Base-by-base conservation (phyloP, 2,888 invertebrate genomes). In the Papilio protenor region DNA sequence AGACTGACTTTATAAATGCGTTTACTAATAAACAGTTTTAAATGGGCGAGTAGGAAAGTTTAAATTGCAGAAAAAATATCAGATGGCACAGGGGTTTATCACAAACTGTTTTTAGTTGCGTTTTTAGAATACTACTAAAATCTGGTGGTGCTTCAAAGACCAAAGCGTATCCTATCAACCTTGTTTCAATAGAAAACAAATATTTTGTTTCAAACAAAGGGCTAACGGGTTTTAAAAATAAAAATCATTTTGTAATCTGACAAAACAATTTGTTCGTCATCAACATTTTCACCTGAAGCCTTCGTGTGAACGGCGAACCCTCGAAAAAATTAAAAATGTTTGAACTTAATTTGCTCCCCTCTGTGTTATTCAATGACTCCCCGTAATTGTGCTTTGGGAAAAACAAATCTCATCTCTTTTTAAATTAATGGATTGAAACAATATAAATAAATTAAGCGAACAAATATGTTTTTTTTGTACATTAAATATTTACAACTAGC, bases 211-310 rank as follows among this genome's bases (percentile, higher is more conserved):
- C 66, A 66, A 64, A 64, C 64, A 64, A 66, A 14, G 64, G 64
- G 33, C 18, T 64, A 33, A 64, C 66, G 66, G 40, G 11, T 40
- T 66, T 11, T 66, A 11, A 40, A 66, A 66, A 61, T 61, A 16
- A 66, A 40, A 66, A 73, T 52, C 21, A 40, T 57, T 55, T 66
- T 64, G 33, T 33, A 55, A 73, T 23, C 64, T 66, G 73, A 66
- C 72, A 66, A 76, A 76, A 76, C 71, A 76, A 76, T 76, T 76
- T 72, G 61, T 71, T 33, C 49, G 71, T 71, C 71, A 76, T 76
- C 71, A 76, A 76, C 61, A 71, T 72, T 76, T 49, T n/a, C 27
- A 71, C 49, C 71, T 71, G 61, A 45, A 52, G 5, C 45, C 52
- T 75, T 49, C 59, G 21, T 64, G 74, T 64, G 64, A 74, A 64